Percentiles rank a stretch among this genome's conserved stretches.
Evolutionary conservation across 2,113 vertebrate species (phyloP).

Genomic region (Terrapene triunguis): DNA sequence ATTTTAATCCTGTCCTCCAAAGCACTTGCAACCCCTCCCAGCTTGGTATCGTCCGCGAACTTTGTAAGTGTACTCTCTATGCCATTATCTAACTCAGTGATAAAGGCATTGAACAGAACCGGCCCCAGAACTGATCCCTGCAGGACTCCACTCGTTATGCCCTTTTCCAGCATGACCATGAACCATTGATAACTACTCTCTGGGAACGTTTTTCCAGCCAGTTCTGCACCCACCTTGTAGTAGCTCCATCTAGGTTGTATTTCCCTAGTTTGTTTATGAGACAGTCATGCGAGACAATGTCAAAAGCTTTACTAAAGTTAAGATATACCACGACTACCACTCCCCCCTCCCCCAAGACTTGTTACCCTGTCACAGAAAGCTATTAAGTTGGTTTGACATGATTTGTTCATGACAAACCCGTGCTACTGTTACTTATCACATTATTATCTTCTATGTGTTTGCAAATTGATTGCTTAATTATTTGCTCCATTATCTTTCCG

Average conservation of each 20-base stretch:
- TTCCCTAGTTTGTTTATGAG: not conserved
- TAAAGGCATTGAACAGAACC: not conserved
- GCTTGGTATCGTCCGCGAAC: no score
- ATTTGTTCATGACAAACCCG: not conserved
- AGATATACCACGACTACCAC: not conserved
- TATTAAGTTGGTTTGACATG: not conserved
- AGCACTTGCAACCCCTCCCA: not conserved
- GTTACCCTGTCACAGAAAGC: not conserved
- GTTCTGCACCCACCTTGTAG: not conserved
- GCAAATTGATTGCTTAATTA: not conserved
- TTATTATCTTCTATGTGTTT: not conserved
- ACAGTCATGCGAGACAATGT: not conserved
- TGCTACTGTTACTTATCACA: not conserved
- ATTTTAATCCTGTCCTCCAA: not conserved
- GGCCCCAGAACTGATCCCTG: not conserved
- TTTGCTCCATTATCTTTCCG: not conserved
- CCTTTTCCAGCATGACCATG: not conserved
- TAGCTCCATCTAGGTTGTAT: not conserved
- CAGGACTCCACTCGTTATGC: accelerated
- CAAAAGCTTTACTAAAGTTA: not conserved
- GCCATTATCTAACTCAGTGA: not conserved
- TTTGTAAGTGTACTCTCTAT: not conserved
- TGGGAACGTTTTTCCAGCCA: not conserved
- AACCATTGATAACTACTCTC: no score
- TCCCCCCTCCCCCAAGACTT: not conserved